These are phyloP conservation scores for Rhynchomys soricoides DNA, from an alignment of 2,113 vertebrate genomes.

Conservation along the genomic window DNA sequence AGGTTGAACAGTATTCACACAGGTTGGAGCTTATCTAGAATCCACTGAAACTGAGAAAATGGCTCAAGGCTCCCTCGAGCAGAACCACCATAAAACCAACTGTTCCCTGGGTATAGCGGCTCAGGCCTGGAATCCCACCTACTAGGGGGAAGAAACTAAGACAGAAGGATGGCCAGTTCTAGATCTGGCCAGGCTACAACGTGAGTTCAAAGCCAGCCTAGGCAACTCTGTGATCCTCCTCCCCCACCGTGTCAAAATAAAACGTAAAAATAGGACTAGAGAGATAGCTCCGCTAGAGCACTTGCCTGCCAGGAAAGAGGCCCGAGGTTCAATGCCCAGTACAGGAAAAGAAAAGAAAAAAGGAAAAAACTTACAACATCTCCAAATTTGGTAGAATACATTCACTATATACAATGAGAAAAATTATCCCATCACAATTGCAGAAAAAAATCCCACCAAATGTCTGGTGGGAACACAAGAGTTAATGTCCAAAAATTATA, in stretches of 20 bases:
- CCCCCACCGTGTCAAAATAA: not conserved
- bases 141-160: not conserved
- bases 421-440: not conserved
- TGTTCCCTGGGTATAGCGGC: not conserved
- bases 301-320: not conserved
- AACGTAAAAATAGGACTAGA: not conserved
- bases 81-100: not conserved
- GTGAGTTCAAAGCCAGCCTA: not conserved
- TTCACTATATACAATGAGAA: not conserved
- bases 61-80: not conserved
- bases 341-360: not conserved
- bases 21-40: not conserved
- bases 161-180: not conserved
- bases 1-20: not conserved
- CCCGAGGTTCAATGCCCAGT: not conserved
- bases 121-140: not conserved
- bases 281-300: not conserved
- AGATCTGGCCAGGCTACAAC: not conserved
- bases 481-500: not conserved
- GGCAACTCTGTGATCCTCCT: not conserved
- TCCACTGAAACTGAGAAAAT: slow-evolving; percentile 13
- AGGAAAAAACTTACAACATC: not conserved
- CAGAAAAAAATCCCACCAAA: slow-evolving; percentile 43
- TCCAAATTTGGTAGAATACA: not conserved
- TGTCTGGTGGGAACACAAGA: not conserved